A percentile compares a stretch with the other conserved stretches of the same genome.
These are phyloP conservation scores for Zosterops borbonicus DNA, from an alignment of 2,113 vertebrate species.

Conservation along the genomic window DNA sequence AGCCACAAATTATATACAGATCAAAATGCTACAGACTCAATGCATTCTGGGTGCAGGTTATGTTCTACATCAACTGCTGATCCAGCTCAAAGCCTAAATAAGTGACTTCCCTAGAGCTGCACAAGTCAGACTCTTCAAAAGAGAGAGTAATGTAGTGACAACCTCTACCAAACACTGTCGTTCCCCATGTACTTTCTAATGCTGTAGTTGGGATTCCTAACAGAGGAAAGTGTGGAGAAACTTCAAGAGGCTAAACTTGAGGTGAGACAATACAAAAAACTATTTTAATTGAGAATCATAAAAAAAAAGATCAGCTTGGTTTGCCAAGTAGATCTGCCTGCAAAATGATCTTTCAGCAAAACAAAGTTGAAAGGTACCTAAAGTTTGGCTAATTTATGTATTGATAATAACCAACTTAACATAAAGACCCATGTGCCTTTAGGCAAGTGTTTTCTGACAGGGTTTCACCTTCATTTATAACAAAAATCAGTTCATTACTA, in stretches of 20 bases:
- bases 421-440: neutral
- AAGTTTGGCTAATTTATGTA: neutral
- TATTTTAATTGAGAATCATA: neutral
- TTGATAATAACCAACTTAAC: neutral
- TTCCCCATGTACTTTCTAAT: neutral
- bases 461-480: neutral
- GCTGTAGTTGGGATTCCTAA: neutral
- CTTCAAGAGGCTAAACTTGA: neutral
- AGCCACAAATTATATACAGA: neutral
- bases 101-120: neutral
- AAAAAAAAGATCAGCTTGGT: neutral
- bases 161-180: neutral
- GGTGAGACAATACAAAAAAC: neutral
- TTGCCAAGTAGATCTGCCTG: neutral
- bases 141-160: neutral
- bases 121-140: neutral
- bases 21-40: neutral
- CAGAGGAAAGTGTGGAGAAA: neutral
- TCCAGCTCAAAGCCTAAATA: neutral
- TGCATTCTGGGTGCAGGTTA: neutral
- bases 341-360: neutral
- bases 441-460: neutral
- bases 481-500: neutral
- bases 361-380: neutral
- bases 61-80: neutral